Evolutionary conservation across 2,113 vertebrate genomes (phyloP).

Genomic region (Pongo pygmaeus): DNA sequence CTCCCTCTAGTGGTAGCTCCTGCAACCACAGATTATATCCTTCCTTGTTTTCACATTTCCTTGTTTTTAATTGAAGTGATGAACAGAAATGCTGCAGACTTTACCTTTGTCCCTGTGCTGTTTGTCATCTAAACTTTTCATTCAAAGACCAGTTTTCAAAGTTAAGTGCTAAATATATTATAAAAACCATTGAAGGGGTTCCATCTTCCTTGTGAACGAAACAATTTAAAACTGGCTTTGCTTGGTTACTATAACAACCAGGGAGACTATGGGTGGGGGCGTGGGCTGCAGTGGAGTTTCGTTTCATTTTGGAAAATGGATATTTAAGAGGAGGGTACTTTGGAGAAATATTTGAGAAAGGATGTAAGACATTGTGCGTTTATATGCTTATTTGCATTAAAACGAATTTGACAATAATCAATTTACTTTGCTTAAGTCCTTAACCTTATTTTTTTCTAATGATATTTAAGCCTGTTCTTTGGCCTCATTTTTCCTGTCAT

Average conservation of each 20-base stretch:
- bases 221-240: not conserved
- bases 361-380: not conserved
- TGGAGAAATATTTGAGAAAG: not conserved
- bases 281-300: no score
- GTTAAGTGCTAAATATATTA: not conserved
- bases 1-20: conserved; percentile 41
- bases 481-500: not conserved
- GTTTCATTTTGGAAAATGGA: not conserved
- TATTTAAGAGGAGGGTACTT: not conserved
- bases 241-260: not conserved
- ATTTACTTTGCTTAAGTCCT: not conserved
- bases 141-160: not conserved
- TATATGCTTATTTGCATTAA: not conserved
- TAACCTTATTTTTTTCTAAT: not conserved
- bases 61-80: fast-evolving
- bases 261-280: not conserved
- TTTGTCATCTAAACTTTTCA: not conserved
- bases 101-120: not conserved
- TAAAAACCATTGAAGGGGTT: not conserved
- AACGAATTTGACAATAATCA: not conserved
- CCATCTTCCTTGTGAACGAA: not conserved
- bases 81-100: not conserved
- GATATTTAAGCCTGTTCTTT: not conserved
- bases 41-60: fast-evolving
- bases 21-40: conserved; percentile 24